phyloP scores from a whole-genome alignment of 2,797 vertebrate genomes.

The Cossypha heuglini region DNA sequence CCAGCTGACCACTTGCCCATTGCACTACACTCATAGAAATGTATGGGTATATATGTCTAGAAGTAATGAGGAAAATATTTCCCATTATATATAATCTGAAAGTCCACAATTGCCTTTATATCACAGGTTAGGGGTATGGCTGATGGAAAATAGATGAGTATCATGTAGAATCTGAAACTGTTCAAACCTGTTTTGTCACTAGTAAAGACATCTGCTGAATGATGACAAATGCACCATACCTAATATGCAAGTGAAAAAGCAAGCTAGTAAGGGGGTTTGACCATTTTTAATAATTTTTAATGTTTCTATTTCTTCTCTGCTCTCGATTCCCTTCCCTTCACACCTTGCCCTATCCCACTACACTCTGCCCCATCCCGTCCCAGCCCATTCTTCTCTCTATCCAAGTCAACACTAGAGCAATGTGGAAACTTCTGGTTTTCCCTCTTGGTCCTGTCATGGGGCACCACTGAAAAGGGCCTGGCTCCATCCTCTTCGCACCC shows the following conservation, averaged over 20 bases:
- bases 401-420: not conserved
- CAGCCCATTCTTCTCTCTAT: not conserved
- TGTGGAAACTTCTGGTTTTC: not conserved
- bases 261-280: not conserved
- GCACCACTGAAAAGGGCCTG: not conserved
- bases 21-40: accelerated
- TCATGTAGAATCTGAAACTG: not conserved
- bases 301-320: not conserved
- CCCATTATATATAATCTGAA: not conserved
- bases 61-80: not conserved
- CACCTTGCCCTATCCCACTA: too few relatives aligned
- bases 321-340: not conserved
- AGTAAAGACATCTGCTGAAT: not conserved
- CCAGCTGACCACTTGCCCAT: not conserved
- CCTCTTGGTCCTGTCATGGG: not conserved
- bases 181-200: not conserved
- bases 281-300: not conserved
- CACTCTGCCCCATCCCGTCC: accelerated
- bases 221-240: not conserved
- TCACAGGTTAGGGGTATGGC: accelerated
- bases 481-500: not conserved
- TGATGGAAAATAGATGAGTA: not conserved
- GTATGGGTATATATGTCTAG: not conserved
- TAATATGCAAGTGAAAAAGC: not conserved
- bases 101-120: not conserved